Percentiles rank a stretch among this genome's conserved stretches.
phyloP scores from a whole-genome alignment of 2,797 vertebrate species.

The Calcarius lapponicus region DNA sequence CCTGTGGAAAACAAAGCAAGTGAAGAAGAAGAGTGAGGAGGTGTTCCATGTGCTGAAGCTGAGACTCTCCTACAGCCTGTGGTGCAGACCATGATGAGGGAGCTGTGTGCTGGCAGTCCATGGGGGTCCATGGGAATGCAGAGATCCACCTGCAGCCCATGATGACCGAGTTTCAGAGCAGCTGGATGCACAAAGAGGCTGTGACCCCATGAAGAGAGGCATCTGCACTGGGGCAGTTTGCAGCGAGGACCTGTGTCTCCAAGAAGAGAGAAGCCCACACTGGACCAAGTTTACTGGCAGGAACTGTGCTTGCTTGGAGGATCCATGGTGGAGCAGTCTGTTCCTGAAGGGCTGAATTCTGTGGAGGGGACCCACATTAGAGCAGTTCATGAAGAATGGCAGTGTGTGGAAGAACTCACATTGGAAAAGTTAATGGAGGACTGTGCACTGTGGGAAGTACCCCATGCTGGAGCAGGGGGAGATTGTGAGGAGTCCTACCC shows the following conservation, averaged over 20 bases:
- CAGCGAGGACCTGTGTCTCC: neutral
- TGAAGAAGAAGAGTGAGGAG: neutral
- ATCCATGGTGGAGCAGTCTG: neutral
- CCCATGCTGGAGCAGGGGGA: neutral
- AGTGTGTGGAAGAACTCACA: neutral
- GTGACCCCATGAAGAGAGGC: neutral
- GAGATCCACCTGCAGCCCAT: neutral
- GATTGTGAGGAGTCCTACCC: neutral
- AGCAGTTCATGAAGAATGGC: neutral
- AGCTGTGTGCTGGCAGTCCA: neutral
- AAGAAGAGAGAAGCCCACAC: neutral
- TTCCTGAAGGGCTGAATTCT: neutral
- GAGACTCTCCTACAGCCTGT: neutral
- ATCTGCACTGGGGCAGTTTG: neutral
- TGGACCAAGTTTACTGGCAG: neutral
- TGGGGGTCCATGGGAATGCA: neutral
- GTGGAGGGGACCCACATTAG: neutral
- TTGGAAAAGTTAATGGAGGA: neutral
- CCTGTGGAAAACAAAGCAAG: neutral
- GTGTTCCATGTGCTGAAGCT: rapidly evolving
- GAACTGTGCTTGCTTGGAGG: neutral
- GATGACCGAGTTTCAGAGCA: neutral
- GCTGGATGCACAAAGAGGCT: neutral
- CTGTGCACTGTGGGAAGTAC: neutral
- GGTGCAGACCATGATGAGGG: neutral